Conservation (phyloP, 1,140 invertebrate species). For the Lasaia peninsularis region DNA sequence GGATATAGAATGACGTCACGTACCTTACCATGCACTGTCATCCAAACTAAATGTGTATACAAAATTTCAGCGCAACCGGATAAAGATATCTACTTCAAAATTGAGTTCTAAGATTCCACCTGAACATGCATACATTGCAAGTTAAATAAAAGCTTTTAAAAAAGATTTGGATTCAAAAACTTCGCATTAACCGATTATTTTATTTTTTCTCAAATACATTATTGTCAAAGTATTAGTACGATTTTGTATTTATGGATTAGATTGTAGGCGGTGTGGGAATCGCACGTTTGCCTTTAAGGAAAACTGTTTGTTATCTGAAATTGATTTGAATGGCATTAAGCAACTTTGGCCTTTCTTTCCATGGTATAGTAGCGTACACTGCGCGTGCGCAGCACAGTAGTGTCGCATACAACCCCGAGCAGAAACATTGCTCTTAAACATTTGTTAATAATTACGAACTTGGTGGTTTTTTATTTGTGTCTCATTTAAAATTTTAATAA, state of each 20-base stretch:
- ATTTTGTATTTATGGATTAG: neutral
- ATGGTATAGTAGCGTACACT: neutral
- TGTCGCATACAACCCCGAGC: neutral
- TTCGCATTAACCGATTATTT: no score
- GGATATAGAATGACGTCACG: no score
- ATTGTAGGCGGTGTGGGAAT: neutral
- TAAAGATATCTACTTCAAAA: no score
- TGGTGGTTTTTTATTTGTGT: neutral
- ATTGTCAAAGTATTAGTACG: no score
- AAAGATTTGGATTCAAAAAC: no score
- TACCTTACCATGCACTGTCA: no score
- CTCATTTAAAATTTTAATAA: neutral
- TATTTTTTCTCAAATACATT: no score
- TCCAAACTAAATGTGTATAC: no score
- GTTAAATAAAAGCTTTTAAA: no score
- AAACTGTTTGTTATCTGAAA: conserved; percentile 1
- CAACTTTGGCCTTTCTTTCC: conserved; percentile 9
- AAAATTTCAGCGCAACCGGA: no score
- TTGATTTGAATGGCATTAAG: conserved; percentile 10
- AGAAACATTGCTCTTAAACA: neutral
- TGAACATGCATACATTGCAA: no score
- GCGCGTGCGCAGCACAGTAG: conserved; percentile 3
- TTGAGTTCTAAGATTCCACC: no score
- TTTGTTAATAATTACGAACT: neutral
- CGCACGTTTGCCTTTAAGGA: neutral